Evolutionary conservation across 2,888 invertebrate species (phyloP), one percentile per base, ranked within the genome.

Genomic region (Blera fallax): DNA sequence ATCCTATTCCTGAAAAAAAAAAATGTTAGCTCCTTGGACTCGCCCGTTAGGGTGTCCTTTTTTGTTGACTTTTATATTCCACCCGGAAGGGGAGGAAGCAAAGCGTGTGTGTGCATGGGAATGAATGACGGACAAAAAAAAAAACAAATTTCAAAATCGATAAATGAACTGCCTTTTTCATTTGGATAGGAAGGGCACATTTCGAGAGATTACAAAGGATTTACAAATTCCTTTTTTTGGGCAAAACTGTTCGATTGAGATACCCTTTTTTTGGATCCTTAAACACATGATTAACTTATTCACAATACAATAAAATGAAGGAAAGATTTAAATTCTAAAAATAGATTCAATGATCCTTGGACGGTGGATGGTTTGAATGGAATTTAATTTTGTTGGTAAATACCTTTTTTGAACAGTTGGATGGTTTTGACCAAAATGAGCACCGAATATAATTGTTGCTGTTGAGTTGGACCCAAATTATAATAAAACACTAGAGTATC

Each of bases 121-220:
- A 73, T 58, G 70, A 65, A 81, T 64, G 74, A 69, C 45, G 74
- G 50, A 54, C 37, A 8, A 43, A 65, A 69, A 76, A 18, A 67
- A 64, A 76, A 37, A 69, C 62, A 37, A 65, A 62, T 54, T 56
- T 67, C 43, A 76, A 85, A 85, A 85, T 85, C 85, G 85, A 85
- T 85, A 85, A 81, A 67, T 48, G 77, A 85, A 80, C 70, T 76
- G 85, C 81, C 81, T 65, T 72, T 62, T 56, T 64, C 52, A 58
- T 43, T 58, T 32, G 54, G 21, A 27, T 52, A 58, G 50, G 37
- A 54, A 62, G 64, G 50, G 24, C 50, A 52, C 18, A 34, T 60
- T 74, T 54, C 62, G 16, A 18, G n/a, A 2, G n/a, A n/a, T n/a
- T 32, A 8, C 21, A 18, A 40, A 62, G 18, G 24, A 18, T 24